Evolutionary conservation across 2,888 invertebrate species (phyloP).

Genomic region (Hirtodrosophila cameraria): DNA sequence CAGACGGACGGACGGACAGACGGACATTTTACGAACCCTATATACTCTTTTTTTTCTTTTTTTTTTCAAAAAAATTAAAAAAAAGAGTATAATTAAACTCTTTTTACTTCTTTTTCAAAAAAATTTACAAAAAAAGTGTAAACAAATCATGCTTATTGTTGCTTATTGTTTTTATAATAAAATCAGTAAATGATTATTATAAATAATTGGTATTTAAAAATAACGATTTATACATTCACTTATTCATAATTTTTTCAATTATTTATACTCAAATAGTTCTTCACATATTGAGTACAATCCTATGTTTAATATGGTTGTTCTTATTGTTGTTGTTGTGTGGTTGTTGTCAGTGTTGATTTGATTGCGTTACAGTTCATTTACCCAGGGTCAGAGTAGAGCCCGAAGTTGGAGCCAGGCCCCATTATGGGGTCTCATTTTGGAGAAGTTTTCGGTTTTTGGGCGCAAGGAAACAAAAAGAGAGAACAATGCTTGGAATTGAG

Average conservation of each 20-base stretch:
- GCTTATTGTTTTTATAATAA: too few relatives aligned
- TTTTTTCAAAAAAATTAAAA: too few relatives aligned
- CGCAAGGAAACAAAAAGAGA: conserved; percentile 1
- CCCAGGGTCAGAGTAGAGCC: conserved; percentile 44
- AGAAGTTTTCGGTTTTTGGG: conserved; percentile 46
- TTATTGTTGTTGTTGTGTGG: conserved; percentile 19
- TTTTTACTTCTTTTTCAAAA: too few relatives aligned
- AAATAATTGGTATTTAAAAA: conserved; percentile 15
- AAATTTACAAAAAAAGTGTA: too few relatives aligned
- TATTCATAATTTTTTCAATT: neutral
- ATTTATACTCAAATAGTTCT: conserved; percentile 28
- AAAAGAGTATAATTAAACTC: too few relatives aligned
- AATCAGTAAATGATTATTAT: too few relatives aligned
- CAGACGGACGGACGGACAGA: too few relatives aligned
- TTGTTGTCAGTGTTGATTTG: conserved; percentile 70
- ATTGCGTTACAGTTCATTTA: conserved; percentile 79
- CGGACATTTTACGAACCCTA: too few relatives aligned
- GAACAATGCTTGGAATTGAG: conserved; percentile 2
- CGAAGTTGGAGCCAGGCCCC: conserved; percentile 21
- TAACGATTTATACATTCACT: conserved; percentile 15
- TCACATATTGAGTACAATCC: conserved; percentile 58
- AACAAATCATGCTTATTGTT: too few relatives aligned
- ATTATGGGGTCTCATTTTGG: conserved; percentile 75
- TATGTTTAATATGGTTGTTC: conserved; percentile 62
- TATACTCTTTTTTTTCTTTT: too few relatives aligned